Base-by-base conservation (phyloP, 2,888 invertebrate genomes). In the Neoaliturus tenellus region DNA sequence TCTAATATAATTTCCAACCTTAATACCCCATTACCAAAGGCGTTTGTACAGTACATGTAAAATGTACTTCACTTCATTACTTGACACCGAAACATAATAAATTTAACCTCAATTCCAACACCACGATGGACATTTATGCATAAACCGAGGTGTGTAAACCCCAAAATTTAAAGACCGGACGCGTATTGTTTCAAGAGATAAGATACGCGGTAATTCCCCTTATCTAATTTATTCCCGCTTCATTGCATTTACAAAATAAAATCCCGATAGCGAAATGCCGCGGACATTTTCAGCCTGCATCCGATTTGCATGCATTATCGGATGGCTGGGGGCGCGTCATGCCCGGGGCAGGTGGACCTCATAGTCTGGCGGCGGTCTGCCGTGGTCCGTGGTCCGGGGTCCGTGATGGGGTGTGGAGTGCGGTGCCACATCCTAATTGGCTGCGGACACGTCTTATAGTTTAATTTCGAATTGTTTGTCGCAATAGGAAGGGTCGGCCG, bases 391-490 rank as follows among this genome's bases (percentile, higher is more conserved):
- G 23, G 39, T 20, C 69, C 14, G 35, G 69, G 10, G 39, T 33
- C 25, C 3, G 58, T 4, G 4, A 25, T 4, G 14, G 17, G 31
- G 35, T 28, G 62, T 14, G 25, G n/a, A n/a, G n/a, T n/a, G n/a
- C 28, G 5, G 23, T 51, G 23, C 41, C 71, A 8, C 41, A 71
- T 55, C 33, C 41, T 80, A 62, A 62, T 80, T 80, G 62, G 41
- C 23, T 39, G 14, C 58, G n/a, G 51, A 81, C 69, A 81, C 55
- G 55, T 81, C 81, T 81, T 81, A 81, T 69, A 81, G 81, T 81
- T 81, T 81, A 81, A 81, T 81, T 69, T 48, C 35, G 81, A 48
- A 81, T 81, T 81, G 81, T 81, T 81, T 44, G 28, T 25, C 67
- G 81, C 67, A 81, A 67, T 67, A 69, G 31, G 73, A 41, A 71